Base-by-base conservation (phyloP, 2,797 vertebrate species). In the Emys orbicularis region DNA sequence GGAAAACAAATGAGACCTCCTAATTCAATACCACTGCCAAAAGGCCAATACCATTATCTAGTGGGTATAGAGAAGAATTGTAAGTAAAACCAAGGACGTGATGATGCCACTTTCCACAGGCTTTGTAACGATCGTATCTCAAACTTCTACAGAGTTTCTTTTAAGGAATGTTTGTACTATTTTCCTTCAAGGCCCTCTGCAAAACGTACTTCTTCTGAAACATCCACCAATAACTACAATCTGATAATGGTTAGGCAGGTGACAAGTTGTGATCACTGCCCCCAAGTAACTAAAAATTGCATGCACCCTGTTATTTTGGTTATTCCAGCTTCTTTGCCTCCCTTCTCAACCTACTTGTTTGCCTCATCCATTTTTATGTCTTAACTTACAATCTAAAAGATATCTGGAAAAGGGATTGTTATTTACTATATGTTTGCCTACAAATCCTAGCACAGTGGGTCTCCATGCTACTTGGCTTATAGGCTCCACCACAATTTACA, bases 21-120 rank as follows among this genome's bases (percentile, higher is more conserved):
- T 83, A 92, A 93, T 44, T 86, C 83, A 91, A 82, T 82, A 86
- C 31, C 3, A 68, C 34, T 87, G 79, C 59, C 88, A 88, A 88
- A 93, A 90, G 76, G 34, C 87, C 79, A 92, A 50, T 0, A 0
- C 54, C 34, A 5, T 44, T 90, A 49, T 47, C 7, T 56, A 76
- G 54, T 6, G 49, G 0, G 0, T 1, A 0, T 41, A 25, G 74
- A 90, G 47, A 54, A 84, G 37, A 83, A 90, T 86, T 80, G 47
- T 6, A 86, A 90, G 68, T 65, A 76, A 89, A 94, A 84, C 34
- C 54, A 21, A 91, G 91, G 49, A 11, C 1, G 59, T 87, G 18
- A 59, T 34, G 56, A 89, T 76, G 81, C 74, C 86, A 49, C 34
- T 92, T 87, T 77, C 84, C 0, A 0, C 2, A 79, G 87, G 27